Evolutionary conservation across 92 coral and sea anemone species (phyloP).

Genomic region (Blastomussa wellsi): DNA sequence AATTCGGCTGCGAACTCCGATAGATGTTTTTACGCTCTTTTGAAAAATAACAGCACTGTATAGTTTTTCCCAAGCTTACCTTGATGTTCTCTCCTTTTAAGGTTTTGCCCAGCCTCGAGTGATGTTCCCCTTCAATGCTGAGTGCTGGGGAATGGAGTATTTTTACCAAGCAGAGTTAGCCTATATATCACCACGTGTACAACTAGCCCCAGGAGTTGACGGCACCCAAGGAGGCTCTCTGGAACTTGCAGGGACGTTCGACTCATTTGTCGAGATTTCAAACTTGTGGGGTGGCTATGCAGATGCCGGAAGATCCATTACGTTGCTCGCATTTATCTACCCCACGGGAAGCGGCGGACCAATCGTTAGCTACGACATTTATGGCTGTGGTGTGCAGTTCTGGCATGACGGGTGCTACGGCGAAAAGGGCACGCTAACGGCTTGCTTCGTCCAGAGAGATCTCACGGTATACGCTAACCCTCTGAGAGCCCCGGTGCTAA

Average conservation of each 20-base stretch:
- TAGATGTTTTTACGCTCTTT: neutral
- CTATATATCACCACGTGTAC: constrained; percentile 7
- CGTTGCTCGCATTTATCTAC: constrained; percentile 63
- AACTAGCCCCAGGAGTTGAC: constrained; percentile 49
- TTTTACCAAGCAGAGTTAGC: constrained; percentile 43
- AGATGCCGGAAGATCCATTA: constrained; percentile 61
- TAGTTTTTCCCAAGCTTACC: neutral
- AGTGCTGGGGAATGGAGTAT: constrained; percentile 40
- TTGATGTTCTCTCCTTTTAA: neutral
- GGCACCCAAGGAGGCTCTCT: constrained; percentile 55
- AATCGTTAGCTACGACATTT: constrained; percentile 22
- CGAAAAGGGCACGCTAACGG: constrained; percentile 14
- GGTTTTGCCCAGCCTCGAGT: constrained; percentile 52
- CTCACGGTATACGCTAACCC: neutral
- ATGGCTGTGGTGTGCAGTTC: constrained; percentile 34
- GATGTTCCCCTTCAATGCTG: constrained; percentile 60
- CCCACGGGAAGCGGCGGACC: constrained; percentile 50
- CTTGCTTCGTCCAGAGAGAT: constrained; percentile 26
- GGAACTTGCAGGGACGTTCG: constrained; percentile 51
- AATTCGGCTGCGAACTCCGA: neutral
- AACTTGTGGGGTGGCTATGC: constrained; percentile 37
- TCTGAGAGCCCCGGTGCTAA: constrained; percentile 1
- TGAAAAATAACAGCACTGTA: neutral
- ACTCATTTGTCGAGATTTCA: constrained; percentile 63
- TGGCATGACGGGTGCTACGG: neutral